Conservation (phyloP, 2,797 vertebrate genomes). For the Rhincodon typus region DNA sequence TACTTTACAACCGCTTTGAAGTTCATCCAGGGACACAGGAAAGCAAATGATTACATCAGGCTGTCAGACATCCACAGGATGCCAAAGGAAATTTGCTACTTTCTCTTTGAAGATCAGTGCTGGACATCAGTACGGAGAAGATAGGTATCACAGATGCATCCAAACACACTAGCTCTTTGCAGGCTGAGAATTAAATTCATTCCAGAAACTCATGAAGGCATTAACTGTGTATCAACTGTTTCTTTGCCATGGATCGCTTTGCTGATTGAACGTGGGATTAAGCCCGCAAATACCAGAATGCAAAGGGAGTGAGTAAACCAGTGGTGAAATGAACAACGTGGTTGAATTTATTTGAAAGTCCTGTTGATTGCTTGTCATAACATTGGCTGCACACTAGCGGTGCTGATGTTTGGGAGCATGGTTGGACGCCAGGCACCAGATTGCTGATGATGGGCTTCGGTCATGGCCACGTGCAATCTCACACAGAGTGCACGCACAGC, state of each 20-base stretch:
- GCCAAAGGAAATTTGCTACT: background rate
- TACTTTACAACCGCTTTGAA: background rate
- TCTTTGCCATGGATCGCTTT: background rate
- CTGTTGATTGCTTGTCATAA: background rate
- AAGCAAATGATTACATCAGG: constrained; percentile 21
- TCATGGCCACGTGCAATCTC: no score
- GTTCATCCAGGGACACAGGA: constrained; percentile 14
- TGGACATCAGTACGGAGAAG: background rate
- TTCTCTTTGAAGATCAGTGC: background rate
- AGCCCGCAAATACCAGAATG: background rate
- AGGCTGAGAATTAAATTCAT: background rate
- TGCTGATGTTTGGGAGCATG: no score
- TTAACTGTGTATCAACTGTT: background rate
- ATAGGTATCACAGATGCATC: background rate
- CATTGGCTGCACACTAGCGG: no score
- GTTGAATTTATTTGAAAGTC: background rate
- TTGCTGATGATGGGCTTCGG: no score
- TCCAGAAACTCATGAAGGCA: background rate
- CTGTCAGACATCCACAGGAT: background rate
- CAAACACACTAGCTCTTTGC: background rate
- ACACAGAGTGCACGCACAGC: no score
- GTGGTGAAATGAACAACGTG: background rate
- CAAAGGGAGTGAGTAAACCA: no score
- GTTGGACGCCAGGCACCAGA: no score
- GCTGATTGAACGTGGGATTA: background rate